Conservation (phyloP, 2,888 invertebrate species). For the Agapetus fuscipes region DNA sequence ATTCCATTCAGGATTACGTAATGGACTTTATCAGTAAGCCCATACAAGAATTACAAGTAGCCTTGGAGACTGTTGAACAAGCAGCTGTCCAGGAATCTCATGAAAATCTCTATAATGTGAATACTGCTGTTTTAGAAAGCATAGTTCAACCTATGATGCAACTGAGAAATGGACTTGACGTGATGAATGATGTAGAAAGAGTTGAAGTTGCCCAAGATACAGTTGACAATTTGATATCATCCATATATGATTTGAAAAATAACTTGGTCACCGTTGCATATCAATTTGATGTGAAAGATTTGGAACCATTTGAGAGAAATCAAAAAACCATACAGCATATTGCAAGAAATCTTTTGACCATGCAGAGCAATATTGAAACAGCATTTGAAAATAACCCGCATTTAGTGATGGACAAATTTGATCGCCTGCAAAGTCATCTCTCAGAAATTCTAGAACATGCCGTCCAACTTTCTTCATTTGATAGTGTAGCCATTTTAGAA, state of each 20-base stretch:
- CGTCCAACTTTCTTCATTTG: conserved; percentile 35
- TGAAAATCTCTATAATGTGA: conserved; percentile 34
- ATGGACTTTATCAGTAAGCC: conserved; percentile 27
- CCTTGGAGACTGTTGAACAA: conserved; percentile 40
- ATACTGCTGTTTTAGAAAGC: conserved; percentile 53
- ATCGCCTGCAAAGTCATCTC: conserved; percentile 39
- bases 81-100: conserved; percentile 45
- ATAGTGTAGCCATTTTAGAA: conserved; percentile 36
- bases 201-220: conserved; percentile 35
- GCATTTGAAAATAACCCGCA: conserved; percentile 26
- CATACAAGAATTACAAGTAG: conserved; percentile 41
- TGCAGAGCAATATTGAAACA: conserved; percentile 32
- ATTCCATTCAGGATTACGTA: conserved; percentile 15
- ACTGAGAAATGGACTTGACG: conserved; percentile 49
- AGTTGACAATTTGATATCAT: conserved; percentile 39
- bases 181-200: conserved; percentile 32
- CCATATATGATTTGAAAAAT: conserved; percentile 49
- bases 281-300: conserved; percentile 32
- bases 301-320: conserved; percentile 29
- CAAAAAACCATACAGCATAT: conserved; percentile 33
- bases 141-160: conserved; percentile 55
- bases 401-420: conserved; percentile 24
- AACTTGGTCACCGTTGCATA: conserved; percentile 40
- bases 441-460: conserved; percentile 48
- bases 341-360: conserved; percentile 32